A percentile compares a stretch with the other conserved stretches of the same genome.
Evolutionary conservation across 1,140 invertebrate species (phyloP).

Genomic region (Drosophila arawakana): DNA sequence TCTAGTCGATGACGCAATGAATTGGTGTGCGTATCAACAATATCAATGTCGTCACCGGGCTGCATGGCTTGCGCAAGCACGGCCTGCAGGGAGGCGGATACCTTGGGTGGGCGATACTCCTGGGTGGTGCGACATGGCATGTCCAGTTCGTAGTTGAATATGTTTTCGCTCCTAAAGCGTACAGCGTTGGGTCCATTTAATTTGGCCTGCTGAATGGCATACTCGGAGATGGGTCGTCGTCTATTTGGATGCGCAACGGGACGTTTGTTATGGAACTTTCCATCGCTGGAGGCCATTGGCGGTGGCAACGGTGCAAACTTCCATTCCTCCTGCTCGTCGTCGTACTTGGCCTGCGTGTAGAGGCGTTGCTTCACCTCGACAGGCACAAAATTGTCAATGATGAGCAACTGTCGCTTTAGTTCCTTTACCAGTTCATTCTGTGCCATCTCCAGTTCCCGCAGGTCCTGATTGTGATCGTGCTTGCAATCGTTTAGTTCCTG

Average conservation of each 20-base stretch:
- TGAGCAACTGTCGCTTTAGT: constrained; percentile 92
- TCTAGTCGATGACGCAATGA: constrained; percentile 78
- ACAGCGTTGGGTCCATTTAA: constrained; percentile 85
- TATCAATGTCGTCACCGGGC: constrained; percentile 90
- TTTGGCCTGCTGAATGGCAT: constrained; percentile 88
- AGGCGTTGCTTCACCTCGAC: constrained; percentile 94
- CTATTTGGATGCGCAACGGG: constrained; percentile 88
- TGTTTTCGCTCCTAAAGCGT: constrained; percentile 91
- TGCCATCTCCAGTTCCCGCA: constrained; percentile 92
- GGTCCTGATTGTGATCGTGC: constrained; percentile 91
- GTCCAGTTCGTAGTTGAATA: constrained; percentile 92
- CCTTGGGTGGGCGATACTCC: constrained; percentile 90
- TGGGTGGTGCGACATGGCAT: constrained; percentile 91
- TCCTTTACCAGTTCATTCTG: constrained; percentile 92
- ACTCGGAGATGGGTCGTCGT: constrained; percentile 90
- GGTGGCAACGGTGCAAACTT: constrained; percentile 85
- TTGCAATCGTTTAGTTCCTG: constrained; percentile 93
- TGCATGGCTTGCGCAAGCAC: constrained; percentile 90
- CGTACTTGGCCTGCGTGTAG: constrained; percentile 91
- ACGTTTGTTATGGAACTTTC: constrained; percentile 85
- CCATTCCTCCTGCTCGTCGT: constrained; percentile 96
- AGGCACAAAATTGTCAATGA: constrained; percentile 99
- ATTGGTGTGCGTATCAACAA: constrained; percentile 77
- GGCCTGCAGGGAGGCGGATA: constrained; percentile 90
- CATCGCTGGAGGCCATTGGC: constrained; percentile 67